Percentiles rank a stretch among this genome's conserved stretches.
phyloP scores from a whole-genome alignment of 2,797 vertebrate species.

The Echiichthys vipera region DNA sequence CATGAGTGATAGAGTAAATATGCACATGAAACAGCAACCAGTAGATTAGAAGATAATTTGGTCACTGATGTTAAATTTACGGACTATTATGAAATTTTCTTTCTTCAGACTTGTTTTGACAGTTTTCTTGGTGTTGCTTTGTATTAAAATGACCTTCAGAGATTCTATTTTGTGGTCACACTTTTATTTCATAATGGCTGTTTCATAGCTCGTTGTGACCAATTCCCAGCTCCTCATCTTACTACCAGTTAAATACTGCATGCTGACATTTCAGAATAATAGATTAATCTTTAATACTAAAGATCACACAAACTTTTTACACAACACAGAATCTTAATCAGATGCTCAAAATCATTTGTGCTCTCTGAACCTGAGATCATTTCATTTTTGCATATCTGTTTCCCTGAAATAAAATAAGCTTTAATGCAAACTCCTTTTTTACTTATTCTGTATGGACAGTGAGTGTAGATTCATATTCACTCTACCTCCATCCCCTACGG shows the following conservation, averaged over 20 bases:
- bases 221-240: not conserved
- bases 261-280: conserved; percentile 25
- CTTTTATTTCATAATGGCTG: not conserved
- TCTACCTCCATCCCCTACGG: not conserved
- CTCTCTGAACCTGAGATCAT: not conserved
- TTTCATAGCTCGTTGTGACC: not conserved
- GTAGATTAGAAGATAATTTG: not conserved
- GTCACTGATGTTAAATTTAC: not conserved
- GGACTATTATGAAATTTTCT: not conserved
- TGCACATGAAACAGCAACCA: not conserved
- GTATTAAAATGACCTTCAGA: not conserved
- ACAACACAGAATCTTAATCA: not conserved
- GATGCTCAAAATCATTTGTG: not conserved
- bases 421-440: not conserved
- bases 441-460: not conserved
- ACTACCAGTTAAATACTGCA: not conserved
- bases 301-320: not conserved
- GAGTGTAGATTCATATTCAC: not conserved
- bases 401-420: not conserved
- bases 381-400: not conserved
- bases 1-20: not conserved
- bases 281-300: conserved; percentile 15
- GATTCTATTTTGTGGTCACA: not conserved
- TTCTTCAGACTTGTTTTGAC: not conserved
- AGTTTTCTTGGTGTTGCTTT: not conserved